phyloP scores from a whole-genome alignment of 2,113 vertebrate species.

The Conger conger region DNA sequence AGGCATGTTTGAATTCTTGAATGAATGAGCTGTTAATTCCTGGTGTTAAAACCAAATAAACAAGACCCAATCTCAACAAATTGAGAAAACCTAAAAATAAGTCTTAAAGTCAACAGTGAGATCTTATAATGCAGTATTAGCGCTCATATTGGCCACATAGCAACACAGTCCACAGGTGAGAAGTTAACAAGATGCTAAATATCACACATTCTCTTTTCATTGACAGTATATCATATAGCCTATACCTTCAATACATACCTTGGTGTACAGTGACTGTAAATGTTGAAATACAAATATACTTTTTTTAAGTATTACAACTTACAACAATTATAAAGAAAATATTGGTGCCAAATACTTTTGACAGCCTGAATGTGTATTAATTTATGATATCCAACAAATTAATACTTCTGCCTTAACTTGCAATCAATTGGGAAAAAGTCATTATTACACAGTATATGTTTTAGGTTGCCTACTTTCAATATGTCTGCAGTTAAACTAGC shows the following conservation, averaged over 20 bases:
- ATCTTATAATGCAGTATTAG: slow-evolving; percentile 8
- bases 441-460: neutral
- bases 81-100: neutral
- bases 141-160: neutral
- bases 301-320: neutral
- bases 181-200: neutral
- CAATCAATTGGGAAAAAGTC: neutral
- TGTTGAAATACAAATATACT: neutral
- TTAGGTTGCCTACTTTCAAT: neutral
- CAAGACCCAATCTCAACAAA: neutral
- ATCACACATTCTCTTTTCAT: neutral
- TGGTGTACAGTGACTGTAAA: neutral
- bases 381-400: neutral
- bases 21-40: slow-evolving; percentile 14
- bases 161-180: slow-evolving; percentile 16
- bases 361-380: neutral
- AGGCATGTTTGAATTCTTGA: slow-evolving; percentile 13
- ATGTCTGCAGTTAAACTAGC: neutral
- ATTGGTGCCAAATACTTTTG: neutral
- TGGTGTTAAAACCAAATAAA: slow-evolving; percentile 22
- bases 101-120: neutral
- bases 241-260: neutral
- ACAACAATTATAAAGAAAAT: neutral
- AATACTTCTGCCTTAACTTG: neutral
- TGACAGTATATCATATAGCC: neutral